Evolutionary conservation across 2,797 vertebrate genomes (phyloP).

Genomic region (Pterois miles): DNA sequence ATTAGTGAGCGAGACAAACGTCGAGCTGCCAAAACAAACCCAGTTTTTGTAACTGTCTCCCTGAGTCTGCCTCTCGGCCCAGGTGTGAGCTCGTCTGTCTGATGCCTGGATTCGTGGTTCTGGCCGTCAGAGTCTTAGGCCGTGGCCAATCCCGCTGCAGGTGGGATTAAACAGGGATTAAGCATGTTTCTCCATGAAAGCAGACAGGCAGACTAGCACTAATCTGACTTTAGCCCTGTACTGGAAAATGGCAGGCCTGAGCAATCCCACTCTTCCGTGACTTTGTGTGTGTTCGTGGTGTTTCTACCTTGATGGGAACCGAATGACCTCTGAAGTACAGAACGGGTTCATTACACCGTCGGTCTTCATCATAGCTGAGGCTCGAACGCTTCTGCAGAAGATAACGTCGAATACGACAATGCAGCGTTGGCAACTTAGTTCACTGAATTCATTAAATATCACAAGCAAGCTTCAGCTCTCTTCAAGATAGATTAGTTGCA

Average conservation of each 20-base stretch:
- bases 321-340: slow-evolving; percentile 13
- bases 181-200: slow-evolving; percentile 68
- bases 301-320: slow-evolving; percentile 34
- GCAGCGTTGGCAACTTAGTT: neutral
- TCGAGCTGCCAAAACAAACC: slow-evolving; percentile 7
- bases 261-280: slow-evolving; percentile 54
- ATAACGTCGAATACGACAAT: neutral
- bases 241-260: slow-evolving; percentile 58
- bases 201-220: slow-evolving; percentile 72
- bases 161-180: slow-evolving; percentile 72
- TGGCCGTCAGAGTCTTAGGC: slow-evolving; percentile 55
- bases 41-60: neutral
- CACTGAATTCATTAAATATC: neutral
- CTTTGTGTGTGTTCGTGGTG: slow-evolving; percentile 34
- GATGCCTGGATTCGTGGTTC: slow-evolving; percentile 40
- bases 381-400: neutral
- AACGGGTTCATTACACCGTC: neutral
- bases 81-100: slow-evolving; percentile 61
- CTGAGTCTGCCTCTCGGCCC: slow-evolving; percentile 21
- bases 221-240: slow-evolving; percentile 71
- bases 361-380: neutral
- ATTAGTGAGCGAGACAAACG: slow-evolving; percentile 1
- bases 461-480: neutral
- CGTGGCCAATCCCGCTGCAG: slow-evolving; percentile 66
- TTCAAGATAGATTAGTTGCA: no score